Percentiles rank a stretch among this genome's conserved stretches.
Evolutionary conservation across 2,113 vertebrate species (phyloP).

Genomic region (Chunga burmeisteri): DNA sequence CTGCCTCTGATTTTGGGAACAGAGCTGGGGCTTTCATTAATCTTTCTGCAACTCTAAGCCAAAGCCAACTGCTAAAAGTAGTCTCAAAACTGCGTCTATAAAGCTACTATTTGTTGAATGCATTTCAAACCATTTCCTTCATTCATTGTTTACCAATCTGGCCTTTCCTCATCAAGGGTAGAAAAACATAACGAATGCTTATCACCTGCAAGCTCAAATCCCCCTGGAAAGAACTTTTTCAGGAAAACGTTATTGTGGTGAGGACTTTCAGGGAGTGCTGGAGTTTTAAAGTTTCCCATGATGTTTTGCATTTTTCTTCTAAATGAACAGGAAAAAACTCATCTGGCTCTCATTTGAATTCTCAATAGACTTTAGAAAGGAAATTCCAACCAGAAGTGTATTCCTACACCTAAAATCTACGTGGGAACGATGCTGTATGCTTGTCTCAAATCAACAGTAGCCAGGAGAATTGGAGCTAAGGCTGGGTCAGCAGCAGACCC

Average conservation of each 20-base stretch:
- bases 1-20: neutral
- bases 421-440: slow-evolving; percentile 25
- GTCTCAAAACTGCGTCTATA: neutral
- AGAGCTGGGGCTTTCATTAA: neutral
- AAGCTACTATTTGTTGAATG: neutral
- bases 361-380: slow-evolving; percentile 65
- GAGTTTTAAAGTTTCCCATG: slow-evolving; percentile 53
- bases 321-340: slow-evolving; percentile 42
- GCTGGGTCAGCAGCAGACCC: neutral
- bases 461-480: slow-evolving; percentile 26
- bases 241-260: slow-evolving; percentile 6
- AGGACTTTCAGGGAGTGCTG: slow-evolving; percentile 41
- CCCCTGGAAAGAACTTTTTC: slow-evolving; percentile 3
- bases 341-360: slow-evolving; percentile 71
- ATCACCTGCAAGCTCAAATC: slow-evolving; percentile 16
- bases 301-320: slow-evolving; percentile 58
- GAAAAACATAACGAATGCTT: neutral
- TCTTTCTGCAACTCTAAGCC: neutral
- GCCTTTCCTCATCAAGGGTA: neutral
- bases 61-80: neutral
- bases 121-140: slow-evolving; percentile 10
- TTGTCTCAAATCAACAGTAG: slow-evolving; percentile 31
- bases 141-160: neutral
- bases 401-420: slow-evolving; percentile 43
- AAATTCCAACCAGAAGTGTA: slow-evolving; percentile 69